Evolutionary conservation across 2,113 vertebrate genomes (phyloP), one percentile per base, ranked within the genome.

Genomic region (Proterorhinus semilunaris): DNA sequence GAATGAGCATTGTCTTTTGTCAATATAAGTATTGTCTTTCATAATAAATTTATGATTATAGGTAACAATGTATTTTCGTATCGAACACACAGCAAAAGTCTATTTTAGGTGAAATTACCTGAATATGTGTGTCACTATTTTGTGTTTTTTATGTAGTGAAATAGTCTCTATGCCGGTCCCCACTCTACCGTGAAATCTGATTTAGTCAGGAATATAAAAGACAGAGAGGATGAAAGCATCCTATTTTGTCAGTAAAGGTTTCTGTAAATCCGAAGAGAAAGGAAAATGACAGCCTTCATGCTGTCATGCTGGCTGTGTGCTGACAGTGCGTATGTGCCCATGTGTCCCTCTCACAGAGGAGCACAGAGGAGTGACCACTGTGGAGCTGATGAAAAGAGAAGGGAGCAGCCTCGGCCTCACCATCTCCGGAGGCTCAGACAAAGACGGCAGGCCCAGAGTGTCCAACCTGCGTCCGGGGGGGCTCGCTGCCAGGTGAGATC

Each of bases 331-430:
- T 83, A 52, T 74, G 67, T 85, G 74, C 78, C 74, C 63, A 61
- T 76, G 51, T 82, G 65, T 88, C n/a, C 83, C 46, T 83, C 65
- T 71, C 74, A 76, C 93, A 97, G 96, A 99, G 66, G 97, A 99
- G 84, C 94, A 94, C 87, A 87, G 95, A 75, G 97, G 97, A 11
- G 88, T 98, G 78, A 98, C 95, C 62, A 92, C 95, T 0, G 98
- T 99, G 90, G 98, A 99, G 85, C 93, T 99, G 83, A 94, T 95
- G 82, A 98, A 98, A 90, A 96, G 95, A 53, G 98, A 99, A 82
- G 96, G 96, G 76, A 96, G 95, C 90, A 98, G 94, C 5, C 93
- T 99, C 0, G 98, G 98, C 54, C 94, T 99, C 83, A 99, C 97
- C 65, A 96, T 99, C 86, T 98, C 97, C 0, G 98, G 98, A 48